phyloP scores from a whole-genome alignment of 2,113 vertebrate species.

The Romanogobio albipinnatus region DNA sequence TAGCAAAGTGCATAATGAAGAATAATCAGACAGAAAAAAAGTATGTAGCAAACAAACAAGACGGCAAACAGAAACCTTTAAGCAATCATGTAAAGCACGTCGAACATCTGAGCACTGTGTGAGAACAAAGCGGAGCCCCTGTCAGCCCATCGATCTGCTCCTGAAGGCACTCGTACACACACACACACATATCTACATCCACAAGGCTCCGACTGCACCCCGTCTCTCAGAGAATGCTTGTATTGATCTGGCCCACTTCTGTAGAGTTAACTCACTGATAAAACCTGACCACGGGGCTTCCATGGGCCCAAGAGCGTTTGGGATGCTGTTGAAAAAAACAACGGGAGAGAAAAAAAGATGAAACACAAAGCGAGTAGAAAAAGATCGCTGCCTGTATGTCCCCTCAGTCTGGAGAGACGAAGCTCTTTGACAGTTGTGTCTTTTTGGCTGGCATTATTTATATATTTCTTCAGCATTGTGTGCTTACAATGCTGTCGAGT shows the following conservation, averaged over 20 bases:
- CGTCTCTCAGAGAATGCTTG: conserved; percentile 84
- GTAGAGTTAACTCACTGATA: conserved; percentile 89
- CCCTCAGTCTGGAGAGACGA: conserved; percentile 43
- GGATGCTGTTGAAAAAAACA: conserved; percentile 59
- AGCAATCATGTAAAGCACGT: conserved; percentile 96
- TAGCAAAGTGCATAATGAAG: conserved; percentile 63
- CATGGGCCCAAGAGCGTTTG: conserved; percentile 76
- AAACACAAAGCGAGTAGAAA: conserved; percentile 45
- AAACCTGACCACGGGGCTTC: conserved; percentile 81
- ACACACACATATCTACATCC: conserved; percentile 33
- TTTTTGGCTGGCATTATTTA: conserved; percentile 45
- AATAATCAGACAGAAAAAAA: conserved; percentile 69
- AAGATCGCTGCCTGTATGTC: conserved; percentile 46
- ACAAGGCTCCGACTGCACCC: conserved; percentile 82
- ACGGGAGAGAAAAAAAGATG: conserved; percentile 43
- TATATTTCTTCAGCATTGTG: conserved; percentile 47
- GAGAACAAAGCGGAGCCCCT: conserved; percentile 92
- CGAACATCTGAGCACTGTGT: conserved; percentile 89
- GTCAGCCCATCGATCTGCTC: conserved; percentile 93
- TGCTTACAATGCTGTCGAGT: conserved; percentile 39
- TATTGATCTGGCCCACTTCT: conserved; percentile 93
- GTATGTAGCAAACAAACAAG: conserved; percentile 68
- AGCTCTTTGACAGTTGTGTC: conserved; percentile 51
- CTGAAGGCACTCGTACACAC: conserved; percentile 81
- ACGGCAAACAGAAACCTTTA: conserved; percentile 90